Percentiles rank a stretch among this genome's conserved stretches.
These are phyloP conservation scores for Scatophagus argus DNA, from an alignment of 2,113 vertebrate genomes.

Conservation along the genomic window DNA sequence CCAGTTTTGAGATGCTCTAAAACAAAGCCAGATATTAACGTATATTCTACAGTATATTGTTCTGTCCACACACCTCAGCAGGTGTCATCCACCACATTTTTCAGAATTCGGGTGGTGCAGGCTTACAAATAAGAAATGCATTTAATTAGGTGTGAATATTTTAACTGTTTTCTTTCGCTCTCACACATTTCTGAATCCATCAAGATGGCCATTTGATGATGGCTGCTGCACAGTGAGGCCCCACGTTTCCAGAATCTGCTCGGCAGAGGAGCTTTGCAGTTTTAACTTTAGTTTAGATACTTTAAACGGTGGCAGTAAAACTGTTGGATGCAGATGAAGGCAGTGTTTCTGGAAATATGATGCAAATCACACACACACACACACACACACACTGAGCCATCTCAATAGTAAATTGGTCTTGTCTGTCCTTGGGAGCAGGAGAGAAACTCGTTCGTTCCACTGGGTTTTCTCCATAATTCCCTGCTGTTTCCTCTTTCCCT, in stretches of 20 bases:
- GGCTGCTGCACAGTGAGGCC: no score
- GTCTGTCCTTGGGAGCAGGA: slow-evolving; percentile 63
- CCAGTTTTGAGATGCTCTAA: no score
- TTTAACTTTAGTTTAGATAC: neutral
- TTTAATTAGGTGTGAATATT: no score
- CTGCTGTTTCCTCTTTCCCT: slow-evolving; percentile 58
- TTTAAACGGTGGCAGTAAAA: slow-evolving; percentile 34
- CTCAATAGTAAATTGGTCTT: slow-evolving; percentile 65
- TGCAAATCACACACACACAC: slow-evolving; percentile 39
- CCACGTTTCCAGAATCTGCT: neutral
- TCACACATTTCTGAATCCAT: no score
- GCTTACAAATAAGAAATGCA: no score
- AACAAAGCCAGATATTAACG: neutral
- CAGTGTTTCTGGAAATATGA: slow-evolving; percentile 30
- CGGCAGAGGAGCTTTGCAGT: neutral
- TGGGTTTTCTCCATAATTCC: slow-evolving; percentile 72
- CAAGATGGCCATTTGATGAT: no score
- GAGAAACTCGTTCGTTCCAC: slow-evolving; percentile 58
- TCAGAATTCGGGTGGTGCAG: no score
- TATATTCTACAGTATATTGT: no score
- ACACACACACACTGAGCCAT: slow-evolving; percentile 36
- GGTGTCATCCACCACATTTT: no score
- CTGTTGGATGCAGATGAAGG: slow-evolving; percentile 34
- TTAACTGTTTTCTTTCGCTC: no score
- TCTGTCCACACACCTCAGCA: no score